phyloP scores from a whole-genome alignment of 1,140 invertebrate species.

The Pseudomyrmex flavicornis region DNA sequence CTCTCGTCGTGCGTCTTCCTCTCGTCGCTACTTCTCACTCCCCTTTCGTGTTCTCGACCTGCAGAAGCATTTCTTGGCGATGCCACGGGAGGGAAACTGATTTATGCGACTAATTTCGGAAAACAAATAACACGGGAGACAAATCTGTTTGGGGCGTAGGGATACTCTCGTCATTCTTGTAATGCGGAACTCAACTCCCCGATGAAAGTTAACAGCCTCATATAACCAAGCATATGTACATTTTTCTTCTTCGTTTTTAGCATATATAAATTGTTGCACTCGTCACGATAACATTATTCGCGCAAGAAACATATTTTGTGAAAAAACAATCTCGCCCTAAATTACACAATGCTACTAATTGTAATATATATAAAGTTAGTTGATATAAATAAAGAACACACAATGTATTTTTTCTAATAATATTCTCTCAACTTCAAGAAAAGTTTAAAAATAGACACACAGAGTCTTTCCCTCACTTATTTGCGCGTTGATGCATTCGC shows the following conservation, averaged over 20 bases:
- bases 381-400: too few species aligned
- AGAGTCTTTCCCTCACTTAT: background rate
- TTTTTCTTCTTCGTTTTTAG: background rate
- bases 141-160: background rate
- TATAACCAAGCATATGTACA: background rate
- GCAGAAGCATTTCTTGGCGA: slow-evolving; percentile 25
- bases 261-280: background rate
- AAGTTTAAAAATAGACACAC: background rate
- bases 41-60: slow-evolving; percentile 5
- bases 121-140: slow-evolving; percentile 12
- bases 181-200: background rate
- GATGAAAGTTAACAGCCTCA: background rate
- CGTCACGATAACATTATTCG: too few species aligned
- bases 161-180: background rate
- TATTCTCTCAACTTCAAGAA: too few species aligned
- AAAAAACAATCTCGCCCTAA: too few species aligned
- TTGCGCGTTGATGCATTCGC: background rate
- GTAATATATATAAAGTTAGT: too few species aligned
- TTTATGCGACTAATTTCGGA: slow-evolving; percentile 53
- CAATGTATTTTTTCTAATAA: too few species aligned
- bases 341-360: too few species aligned
- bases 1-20: slow-evolving; percentile 23
- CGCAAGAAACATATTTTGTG: too few species aligned
- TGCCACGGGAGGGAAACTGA: slow-evolving; percentile 63
- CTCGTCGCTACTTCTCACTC: slow-evolving; percentile 29